Conservation (phyloP, 2,113 vertebrate species). For the Scomber japonicus region DNA sequence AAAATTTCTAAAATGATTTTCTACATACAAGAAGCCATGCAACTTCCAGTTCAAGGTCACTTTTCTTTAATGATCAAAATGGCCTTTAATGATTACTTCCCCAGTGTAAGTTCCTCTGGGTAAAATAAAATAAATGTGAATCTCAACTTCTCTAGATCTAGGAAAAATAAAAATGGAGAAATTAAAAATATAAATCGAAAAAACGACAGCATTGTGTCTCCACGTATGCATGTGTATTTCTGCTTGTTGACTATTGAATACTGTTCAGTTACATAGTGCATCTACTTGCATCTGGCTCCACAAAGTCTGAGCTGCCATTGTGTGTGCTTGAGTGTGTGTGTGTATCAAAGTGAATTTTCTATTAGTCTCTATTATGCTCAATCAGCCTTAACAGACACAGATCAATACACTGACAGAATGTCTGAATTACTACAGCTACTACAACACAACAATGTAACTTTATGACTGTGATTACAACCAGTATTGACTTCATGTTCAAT, state of each 20-base stretch:
- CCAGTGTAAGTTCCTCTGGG: not conserved
- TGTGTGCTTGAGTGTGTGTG: slow-evolving; percentile 14
- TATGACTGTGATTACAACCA: slow-evolving; percentile 76
- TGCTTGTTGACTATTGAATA: not conserved
- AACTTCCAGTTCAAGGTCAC: not conserved
- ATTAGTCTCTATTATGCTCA: slow-evolving; percentile 72
- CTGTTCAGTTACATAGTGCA: not conserved
- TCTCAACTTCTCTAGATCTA: too few relatives aligned
- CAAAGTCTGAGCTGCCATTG: slow-evolving; percentile 12
- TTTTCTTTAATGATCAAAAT: not conserved
- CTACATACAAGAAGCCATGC: not conserved
- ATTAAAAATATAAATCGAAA: too few relatives aligned
- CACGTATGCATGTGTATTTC: not conserved
- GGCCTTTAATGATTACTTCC: not conserved
- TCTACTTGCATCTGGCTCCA: slow-evolving; percentile 11
- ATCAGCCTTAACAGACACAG: slow-evolving; percentile 73
- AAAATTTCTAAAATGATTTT: not conserved
- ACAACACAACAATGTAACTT: slow-evolving; percentile 72
- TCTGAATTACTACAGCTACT: slow-evolving; percentile 67
- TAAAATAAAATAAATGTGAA: not conserved
- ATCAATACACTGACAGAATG: slow-evolving; percentile 70
- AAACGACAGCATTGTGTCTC: not conserved
- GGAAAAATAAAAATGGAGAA: not conserved
- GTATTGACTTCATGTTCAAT: slow-evolving; percentile 71
- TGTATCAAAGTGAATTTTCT: slow-evolving; percentile 48